These are phyloP conservation scores for Agrypnus murinus DNA, from an alignment of 2,888 invertebrate genomes.

Conservation along the genomic window DNA sequence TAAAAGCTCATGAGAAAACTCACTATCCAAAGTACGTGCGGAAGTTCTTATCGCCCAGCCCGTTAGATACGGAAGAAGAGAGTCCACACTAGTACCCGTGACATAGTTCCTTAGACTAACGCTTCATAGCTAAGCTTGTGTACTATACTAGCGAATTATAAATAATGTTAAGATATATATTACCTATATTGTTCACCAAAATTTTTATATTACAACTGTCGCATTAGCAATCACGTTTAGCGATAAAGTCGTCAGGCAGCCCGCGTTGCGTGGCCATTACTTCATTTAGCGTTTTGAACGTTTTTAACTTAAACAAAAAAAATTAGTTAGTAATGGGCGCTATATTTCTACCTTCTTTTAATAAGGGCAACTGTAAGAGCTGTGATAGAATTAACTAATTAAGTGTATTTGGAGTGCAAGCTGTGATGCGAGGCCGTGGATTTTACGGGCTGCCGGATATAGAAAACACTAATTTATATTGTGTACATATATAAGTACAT, in stretches of 20 bases:
- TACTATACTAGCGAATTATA: constrained; percentile 53
- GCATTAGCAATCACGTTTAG: constrained; percentile 61
- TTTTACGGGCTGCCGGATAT: constrained; percentile 47
- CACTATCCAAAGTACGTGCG: constrained; percentile 94
- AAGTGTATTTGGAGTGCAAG: constrained; percentile 61
- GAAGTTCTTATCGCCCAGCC: constrained; percentile 91
- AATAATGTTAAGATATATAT: constrained; percentile 46
- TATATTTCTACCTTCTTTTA: constrained; percentile 60
- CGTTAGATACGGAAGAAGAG: constrained; percentile 88
- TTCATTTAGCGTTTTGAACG: constrained; percentile 32
- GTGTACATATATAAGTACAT: too few species aligned
- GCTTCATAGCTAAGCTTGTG: constrained; percentile 51
- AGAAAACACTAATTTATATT: constrained; percentile 29
- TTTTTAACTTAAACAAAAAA: not conserved
- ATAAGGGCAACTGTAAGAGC: constrained; percentile 69
- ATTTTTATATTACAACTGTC: constrained; percentile 55
- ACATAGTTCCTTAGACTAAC: constrained; percentile 62
- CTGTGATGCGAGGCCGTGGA: constrained; percentile 55
- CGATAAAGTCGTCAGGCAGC: constrained; percentile 47
- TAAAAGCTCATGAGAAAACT: constrained; percentile 94
- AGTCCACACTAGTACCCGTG: constrained; percentile 78
- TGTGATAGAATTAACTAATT: constrained; percentile 69
- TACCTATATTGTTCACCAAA: constrained; percentile 59
- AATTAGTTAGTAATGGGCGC: constrained; percentile 39
- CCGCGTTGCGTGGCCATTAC: constrained; percentile 50